A percentile compares a stretch with the other conserved stretches of the same genome.
phyloP scores from a whole-genome alignment of 2,888 invertebrate genomes.

The Acanthosoma haemorrhoidale region DNA sequence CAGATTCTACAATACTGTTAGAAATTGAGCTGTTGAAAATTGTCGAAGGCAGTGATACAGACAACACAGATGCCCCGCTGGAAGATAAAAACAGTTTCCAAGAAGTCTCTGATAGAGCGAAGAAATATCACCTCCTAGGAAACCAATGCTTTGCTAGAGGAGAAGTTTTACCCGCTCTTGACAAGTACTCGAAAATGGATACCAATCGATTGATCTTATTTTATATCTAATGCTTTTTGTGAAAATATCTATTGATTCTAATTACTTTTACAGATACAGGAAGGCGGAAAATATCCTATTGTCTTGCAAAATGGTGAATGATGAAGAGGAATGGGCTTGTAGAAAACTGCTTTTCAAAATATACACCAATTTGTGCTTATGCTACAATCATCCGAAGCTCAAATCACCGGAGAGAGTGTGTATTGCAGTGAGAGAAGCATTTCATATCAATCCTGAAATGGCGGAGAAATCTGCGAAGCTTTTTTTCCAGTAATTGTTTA shows the following conservation, averaged over 20 bases:
- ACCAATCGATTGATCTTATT: not conserved
- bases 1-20: slow-evolving; percentile 18
- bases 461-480: not conserved
- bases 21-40: slow-evolving; percentile 24
- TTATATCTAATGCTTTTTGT: not conserved
- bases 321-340: not conserved
- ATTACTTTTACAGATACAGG: slow-evolving; percentile 13
- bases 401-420: slow-evolving; percentile 24
- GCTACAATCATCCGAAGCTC: slow-evolving; percentile 20
- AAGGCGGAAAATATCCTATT: slow-evolving; percentile 14
- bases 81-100: slow-evolving; percentile 16
- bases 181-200: too few relatives aligned
- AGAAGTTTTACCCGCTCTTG: not conserved
- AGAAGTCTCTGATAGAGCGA: not conserved
- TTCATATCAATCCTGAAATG: not conserved
- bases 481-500: slow-evolving; percentile 15
- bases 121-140: not conserved
- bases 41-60: not conserved
- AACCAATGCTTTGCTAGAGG: not conserved
- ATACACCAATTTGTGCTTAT: slow-evolving; percentile 22
- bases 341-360: slow-evolving; percentile 21
- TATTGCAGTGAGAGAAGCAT: slow-evolving; percentile 12
- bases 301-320: slow-evolving; percentile 9
- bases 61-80: not conserved
- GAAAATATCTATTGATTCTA: not conserved